Evolutionary conservation across 23 tunicate genomes (phyloP), one percentile per base, ranked within the genome.

Genomic region (Diplosoma virens): DNA sequence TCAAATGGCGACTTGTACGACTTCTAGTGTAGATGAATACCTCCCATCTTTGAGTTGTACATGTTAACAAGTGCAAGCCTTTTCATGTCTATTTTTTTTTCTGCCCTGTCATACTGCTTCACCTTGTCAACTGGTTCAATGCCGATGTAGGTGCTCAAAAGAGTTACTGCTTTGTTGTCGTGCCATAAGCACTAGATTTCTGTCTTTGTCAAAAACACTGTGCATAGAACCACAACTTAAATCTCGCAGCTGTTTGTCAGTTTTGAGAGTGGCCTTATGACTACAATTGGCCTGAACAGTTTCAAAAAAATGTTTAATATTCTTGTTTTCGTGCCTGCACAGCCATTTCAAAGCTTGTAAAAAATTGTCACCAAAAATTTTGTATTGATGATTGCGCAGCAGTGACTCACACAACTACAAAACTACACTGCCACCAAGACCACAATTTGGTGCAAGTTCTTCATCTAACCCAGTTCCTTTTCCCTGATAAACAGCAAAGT

Each of bases 131-230:
- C 54, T 5, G 25, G 29, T 37, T 68, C 75, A 68, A 22, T 30
- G 20, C 75, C 75, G 11, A 37, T 27, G 29, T 68, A 68, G 24
- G 75, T 34, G 7, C 54, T 34, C 27, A 68, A 28, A 3, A 33
- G 54, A 5, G 75, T 68, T 27, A 68, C 75, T 6, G 54, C 34
- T 54, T 68, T 68, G 54, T 68, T 68, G 9, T 68, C 75, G 9
- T 20, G 6, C 75, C 34, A 68, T 25, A 37, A 68, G 75, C 7
- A 54, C 5, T 20, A 68, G 22, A 7, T 68, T 68, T 7, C 17
- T 37, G 55, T n/a, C 28, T n/a, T n/a, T 68, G 34, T 68, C 21
- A 5, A 68, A 53, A 5, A 68, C 75, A 29, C 69, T 27, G 18
- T 26, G 35, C 14, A 33, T 34, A 5, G 75, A 53, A 5, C 75